Conservation (phyloP, 1,140 invertebrate genomes). For the Meloidogyne exigua region DNA sequence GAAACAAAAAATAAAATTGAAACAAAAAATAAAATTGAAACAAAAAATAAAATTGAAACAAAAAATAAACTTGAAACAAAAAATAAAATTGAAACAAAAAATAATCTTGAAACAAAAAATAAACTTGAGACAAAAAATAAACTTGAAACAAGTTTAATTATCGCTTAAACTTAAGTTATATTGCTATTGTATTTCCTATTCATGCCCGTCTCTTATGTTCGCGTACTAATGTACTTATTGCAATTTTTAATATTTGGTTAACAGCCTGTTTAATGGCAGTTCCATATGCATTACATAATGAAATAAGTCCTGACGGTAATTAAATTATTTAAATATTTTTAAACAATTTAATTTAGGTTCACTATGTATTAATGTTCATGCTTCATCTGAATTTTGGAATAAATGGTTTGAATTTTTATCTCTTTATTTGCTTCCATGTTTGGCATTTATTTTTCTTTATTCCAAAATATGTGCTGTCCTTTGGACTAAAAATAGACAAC, state of each 20-base stretch:
- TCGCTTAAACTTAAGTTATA: conserved; percentile 48
- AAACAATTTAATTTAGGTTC: background rate
- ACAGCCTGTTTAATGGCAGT: conserved; percentile 49
- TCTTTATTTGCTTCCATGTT: conserved; percentile 54
- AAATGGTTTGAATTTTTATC: conserved; percentile 50
- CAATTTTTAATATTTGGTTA: conserved; percentile 47
- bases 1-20: background rate
- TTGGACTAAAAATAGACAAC: conserved; percentile 57
- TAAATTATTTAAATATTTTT: background rate
- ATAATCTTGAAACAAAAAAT: background rate
- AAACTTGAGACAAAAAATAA: background rate
- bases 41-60: background rate
- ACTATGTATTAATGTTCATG: conserved; percentile 10
- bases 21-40: background rate
- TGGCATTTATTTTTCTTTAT: conserved; percentile 56
- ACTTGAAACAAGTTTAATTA: no score
- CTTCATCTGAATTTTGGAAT: conserved; percentile 31
- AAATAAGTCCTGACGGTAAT: conserved; percentile 38
- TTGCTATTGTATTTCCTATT: conserved; percentile 59
- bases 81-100: background rate
- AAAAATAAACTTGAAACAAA: background rate
- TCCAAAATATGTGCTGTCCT: conserved; percentile 49
- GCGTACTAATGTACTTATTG: conserved; percentile 50
- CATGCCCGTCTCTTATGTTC: conserved; percentile 56
- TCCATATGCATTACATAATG: conserved; percentile 53